These are phyloP conservation scores for Aphelenchoides bicaudatus DNA, from an alignment of 2,888 invertebrate species.

Conservation along the genomic window DNA sequence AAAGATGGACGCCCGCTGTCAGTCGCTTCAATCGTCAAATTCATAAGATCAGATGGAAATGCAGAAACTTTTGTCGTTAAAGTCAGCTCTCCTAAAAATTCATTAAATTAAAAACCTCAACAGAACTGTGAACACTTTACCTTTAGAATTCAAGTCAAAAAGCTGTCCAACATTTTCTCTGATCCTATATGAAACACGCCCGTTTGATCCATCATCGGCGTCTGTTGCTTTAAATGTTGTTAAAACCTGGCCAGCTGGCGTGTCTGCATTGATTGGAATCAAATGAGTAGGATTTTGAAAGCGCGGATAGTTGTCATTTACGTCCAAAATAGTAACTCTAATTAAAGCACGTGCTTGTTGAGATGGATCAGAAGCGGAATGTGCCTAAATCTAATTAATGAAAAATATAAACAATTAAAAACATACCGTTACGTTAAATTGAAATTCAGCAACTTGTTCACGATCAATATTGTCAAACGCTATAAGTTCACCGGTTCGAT, in stretches of 20 bases:
- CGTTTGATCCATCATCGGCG: conserved; percentile 35
- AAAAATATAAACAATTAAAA: no score
- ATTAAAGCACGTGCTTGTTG: conserved; percentile 32
- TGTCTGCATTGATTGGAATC: conserved; percentile 30
- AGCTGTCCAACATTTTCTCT: conserved; percentile 31
- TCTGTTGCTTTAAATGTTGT: conserved; percentile 39
- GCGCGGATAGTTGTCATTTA: conserved; percentile 54
- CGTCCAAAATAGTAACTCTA: conserved; percentile 50
- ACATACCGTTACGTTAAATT: conserved; percentile 40
- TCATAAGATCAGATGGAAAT: conserved; percentile 32
- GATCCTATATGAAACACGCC: conserved; percentile 36
- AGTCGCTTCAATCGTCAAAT: conserved; percentile 36
- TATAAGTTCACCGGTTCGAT: conserved; percentile 43
- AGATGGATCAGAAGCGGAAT: not conserved
- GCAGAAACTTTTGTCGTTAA: conserved; percentile 25
- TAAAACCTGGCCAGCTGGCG: conserved; percentile 23
- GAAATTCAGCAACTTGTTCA: conserved; percentile 38
- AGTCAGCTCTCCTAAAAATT: conserved; percentile 21
- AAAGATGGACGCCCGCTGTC: conserved; percentile 50
- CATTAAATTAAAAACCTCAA: not conserved
- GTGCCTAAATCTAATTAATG: no score
- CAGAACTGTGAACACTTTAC: conserved; percentile 11
- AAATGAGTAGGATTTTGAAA: conserved; percentile 37
- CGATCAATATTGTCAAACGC: conserved; percentile 48
- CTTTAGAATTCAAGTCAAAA: conserved; percentile 34